These are phyloP conservation scores for Trichonephila clavipes DNA, from an alignment of 1,140 invertebrate genomes.

Conservation along the genomic window DNA sequence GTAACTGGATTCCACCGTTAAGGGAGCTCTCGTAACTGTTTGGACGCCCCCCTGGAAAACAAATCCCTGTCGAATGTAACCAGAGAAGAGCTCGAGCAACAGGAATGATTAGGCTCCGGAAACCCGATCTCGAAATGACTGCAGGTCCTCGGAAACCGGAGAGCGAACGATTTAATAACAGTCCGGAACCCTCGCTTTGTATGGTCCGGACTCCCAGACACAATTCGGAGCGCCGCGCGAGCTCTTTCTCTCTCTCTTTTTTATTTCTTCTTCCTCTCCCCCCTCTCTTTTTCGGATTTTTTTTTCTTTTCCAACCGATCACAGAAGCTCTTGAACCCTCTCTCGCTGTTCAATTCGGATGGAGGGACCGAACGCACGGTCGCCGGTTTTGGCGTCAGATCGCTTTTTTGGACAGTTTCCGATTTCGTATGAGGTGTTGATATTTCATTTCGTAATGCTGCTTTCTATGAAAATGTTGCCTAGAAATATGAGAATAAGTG, in stretches of 20 bases:
- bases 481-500: no score
- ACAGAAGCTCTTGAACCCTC: slow-evolving; percentile 23
- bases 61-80: slow-evolving; percentile 74
- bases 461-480: neutral
- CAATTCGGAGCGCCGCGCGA: slow-evolving; percentile 59
- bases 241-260: neutral
- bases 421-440: neutral
- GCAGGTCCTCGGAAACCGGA: slow-evolving; percentile 74
- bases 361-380: neutral
- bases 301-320: slow-evolving; percentile 45
- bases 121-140: slow-evolving; percentile 75
- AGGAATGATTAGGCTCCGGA: slow-evolving; percentile 74
- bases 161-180: slow-evolving; percentile 75
- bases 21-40: neutral
- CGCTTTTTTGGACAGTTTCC: slow-evolving; percentile 36
- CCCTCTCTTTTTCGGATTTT: neutral
- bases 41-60: slow-evolving; percentile 62
- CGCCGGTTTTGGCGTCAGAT: slow-evolving; percentile 49
- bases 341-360: slow-evolving; percentile 13
- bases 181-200: slow-evolving; percentile 74
- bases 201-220: slow-evolving; percentile 57
- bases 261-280: slow-evolving; percentile 26
- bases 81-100: slow-evolving; percentile 66
- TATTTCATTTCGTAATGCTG: neutral
- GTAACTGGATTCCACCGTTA: slow-evolving; percentile 2